Percentiles rank a stretch among this genome's conserved stretches.
These are phyloP conservation scores for Crioceris asparagi DNA, from an alignment of 2,888 invertebrate genomes.

Conservation along the genomic window DNA sequence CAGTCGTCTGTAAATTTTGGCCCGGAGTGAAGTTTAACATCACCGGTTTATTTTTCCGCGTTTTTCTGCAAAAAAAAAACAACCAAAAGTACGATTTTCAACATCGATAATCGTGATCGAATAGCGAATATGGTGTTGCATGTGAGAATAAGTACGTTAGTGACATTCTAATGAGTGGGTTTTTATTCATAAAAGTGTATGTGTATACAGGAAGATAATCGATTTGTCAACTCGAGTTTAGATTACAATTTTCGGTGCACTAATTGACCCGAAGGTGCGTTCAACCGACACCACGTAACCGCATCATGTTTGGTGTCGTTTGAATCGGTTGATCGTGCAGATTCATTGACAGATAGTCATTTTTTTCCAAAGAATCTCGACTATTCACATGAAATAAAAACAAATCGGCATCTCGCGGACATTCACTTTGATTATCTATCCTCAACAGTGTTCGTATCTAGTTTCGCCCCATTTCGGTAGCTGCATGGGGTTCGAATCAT, in stretches of 20 bases:
- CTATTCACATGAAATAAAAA: too few species aligned
- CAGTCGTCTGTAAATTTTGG: conserved; percentile 48
- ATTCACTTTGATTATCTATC: too few species aligned
- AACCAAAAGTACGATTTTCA: conserved; percentile 8
- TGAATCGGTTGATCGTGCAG: conserved; percentile 23
- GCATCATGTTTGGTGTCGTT: conserved; percentile 37
- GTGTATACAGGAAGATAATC: conserved; percentile 40
- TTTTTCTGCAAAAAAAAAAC: conserved; percentile 22
- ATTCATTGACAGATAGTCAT: too few species aligned
- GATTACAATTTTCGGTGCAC: conserved; percentile 43
- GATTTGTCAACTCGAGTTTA: conserved; percentile 45
- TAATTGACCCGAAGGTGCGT: conserved; percentile 45
- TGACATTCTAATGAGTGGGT: conserved; percentile 13
- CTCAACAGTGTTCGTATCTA: too few species aligned
- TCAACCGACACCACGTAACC: conserved; percentile 27
- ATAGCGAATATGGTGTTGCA: neutral
- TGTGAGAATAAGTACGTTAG: conserved; percentile 8
- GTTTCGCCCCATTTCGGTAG: too few species aligned
- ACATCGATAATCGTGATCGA: too few species aligned
- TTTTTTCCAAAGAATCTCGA: too few species aligned
- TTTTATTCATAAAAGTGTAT: conserved; percentile 20
- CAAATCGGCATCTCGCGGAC: too few species aligned
- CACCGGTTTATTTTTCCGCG: conserved; percentile 30
- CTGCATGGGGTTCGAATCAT: too few species aligned
- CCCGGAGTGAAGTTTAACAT: conserved; percentile 35